Base-by-base conservation (phyloP, 2,113 vertebrate species). In the Scophthalmus maximus region DNA sequence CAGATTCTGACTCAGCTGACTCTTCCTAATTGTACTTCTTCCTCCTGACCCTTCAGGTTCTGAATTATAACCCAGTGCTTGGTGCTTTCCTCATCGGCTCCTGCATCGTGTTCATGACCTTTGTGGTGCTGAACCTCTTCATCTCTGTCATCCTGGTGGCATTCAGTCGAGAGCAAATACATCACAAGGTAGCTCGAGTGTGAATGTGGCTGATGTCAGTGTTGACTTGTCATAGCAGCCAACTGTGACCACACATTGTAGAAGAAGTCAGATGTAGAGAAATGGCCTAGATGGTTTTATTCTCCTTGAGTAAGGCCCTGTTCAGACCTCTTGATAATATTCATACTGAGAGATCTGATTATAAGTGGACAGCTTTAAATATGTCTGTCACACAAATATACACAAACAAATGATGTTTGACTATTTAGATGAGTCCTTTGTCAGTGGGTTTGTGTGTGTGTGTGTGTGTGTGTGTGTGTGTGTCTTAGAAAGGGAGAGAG, bases 71-170 rank as follows among this genome's bases (percentile, higher is more conserved):
- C 81, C 96, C 96, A 10, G 40, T 98, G 32, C 92, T 98, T 11
- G 96, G 96, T 44, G 96, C 95, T 22, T 95, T 97, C 86, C 91
- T 98, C 68, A 95, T 98, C 61, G 97, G 96, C 59, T 98, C 97
- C 73, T 98, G 96, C 87, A 97, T 98, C 1, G 85, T 97, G 81
- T 98, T 98, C 77, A 96, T 98, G 96, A 98, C 96, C 0, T 98
- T 98, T 80, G 96, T 98, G 77, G 96, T 98, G 38, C 86, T 99
- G 75, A 99, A 99, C 88, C 94, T 98, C 32, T 98, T 98, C 72
- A 97, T 98, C 87, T 98, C 97, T 0, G 96, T 97, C 79, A 98
- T 99, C 80, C 90, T 98, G 70, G 96, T 98, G 84, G 96, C 97
- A 42, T 99, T 98, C 81, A 96, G 91, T 36, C 93, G 98, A 86